Evolutionary conservation across 2,797 vertebrate species (phyloP).

Genomic region (Cossypha polioptera): DNA sequence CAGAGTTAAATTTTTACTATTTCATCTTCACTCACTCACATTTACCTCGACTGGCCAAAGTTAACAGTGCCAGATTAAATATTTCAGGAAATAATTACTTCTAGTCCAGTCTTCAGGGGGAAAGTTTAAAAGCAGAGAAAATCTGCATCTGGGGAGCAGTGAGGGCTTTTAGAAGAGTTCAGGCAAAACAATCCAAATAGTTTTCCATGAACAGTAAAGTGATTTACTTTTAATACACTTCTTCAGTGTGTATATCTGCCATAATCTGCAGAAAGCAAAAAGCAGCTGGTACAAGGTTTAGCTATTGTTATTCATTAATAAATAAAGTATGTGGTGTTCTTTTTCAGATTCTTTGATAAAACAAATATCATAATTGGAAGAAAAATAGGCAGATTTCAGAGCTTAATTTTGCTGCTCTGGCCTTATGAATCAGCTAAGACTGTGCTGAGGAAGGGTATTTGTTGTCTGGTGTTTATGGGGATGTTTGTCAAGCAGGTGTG

Average conservation of each 20-base stretch:
- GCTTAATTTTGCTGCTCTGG: neutral
- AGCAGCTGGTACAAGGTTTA: neutral
- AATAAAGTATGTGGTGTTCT: neutral
- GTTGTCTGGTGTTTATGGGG: neutral
- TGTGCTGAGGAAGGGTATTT: neutral
- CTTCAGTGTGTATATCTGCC: neutral
- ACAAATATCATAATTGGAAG: neutral
- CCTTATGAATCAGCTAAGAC: neutral
- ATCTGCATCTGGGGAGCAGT: neutral
- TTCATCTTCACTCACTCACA: neutral
- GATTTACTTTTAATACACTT: neutral
- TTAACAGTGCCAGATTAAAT: conserved; percentile 45
- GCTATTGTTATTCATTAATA: neutral
- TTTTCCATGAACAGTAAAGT: neutral
- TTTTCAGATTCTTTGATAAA: neutral
- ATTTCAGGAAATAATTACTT: conserved; percentile 39
- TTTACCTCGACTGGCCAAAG: conserved; percentile 10
- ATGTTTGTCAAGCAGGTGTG: neutral
- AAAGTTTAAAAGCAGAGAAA: neutral
- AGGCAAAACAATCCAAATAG: neutral
- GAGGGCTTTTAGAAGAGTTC: neutral
- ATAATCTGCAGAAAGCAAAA: neutral
- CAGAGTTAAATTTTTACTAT: conserved; percentile 62
- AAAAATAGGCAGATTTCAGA: neutral
- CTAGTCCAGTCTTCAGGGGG: neutral